phyloP scores from a whole-genome alignment of 2,797 vertebrate species.

The Eupleurogrammus muticus region DNA sequence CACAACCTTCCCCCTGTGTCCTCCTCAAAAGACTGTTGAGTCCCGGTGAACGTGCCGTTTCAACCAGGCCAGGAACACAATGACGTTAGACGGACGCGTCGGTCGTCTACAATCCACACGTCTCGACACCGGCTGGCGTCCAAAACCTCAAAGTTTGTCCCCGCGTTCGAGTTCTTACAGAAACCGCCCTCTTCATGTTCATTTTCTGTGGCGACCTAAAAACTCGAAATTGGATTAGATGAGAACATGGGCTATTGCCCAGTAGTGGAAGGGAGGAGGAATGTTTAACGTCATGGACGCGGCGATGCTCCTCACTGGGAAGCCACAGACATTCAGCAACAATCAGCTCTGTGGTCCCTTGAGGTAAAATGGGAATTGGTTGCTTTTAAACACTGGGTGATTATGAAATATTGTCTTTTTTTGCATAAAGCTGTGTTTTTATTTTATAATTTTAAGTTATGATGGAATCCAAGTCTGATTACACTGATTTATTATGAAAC shows the following conservation, averaged over 20 bases:
- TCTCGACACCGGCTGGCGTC: background rate
- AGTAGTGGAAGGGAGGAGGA: constrained; percentile 40
- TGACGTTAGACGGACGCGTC: constrained; percentile 8
- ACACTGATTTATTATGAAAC: constrained; percentile 21
- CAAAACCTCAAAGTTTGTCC: constrained; percentile 9
- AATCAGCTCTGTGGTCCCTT: constrained; percentile 53
- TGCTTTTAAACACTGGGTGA: constrained; percentile 23
- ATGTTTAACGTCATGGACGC: constrained; percentile 30
- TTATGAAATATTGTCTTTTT: constrained; percentile 17
- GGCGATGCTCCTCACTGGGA: constrained; percentile 48
- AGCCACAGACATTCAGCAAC: constrained; percentile 53
- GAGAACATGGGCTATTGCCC: constrained; percentile 27
- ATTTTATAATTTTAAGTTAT: constrained; percentile 25
- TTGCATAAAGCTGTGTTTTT: constrained; percentile 30
- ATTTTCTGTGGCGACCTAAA: constrained; percentile 24
- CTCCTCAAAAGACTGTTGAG: background rate
- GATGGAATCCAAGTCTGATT: constrained; percentile 28
- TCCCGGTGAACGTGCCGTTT: background rate
- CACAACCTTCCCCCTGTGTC: background rate
- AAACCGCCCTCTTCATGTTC: background rate
- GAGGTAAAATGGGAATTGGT: constrained; percentile 43
- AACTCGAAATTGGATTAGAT: constrained; percentile 43
- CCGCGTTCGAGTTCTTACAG: constrained; percentile 8
- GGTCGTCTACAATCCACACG: background rate
- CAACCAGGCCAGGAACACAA: constrained; percentile 6